Evolutionary conservation across 1,140 invertebrate species (phyloP).

Genomic region (Panagrolaimus sp.): DNA sequence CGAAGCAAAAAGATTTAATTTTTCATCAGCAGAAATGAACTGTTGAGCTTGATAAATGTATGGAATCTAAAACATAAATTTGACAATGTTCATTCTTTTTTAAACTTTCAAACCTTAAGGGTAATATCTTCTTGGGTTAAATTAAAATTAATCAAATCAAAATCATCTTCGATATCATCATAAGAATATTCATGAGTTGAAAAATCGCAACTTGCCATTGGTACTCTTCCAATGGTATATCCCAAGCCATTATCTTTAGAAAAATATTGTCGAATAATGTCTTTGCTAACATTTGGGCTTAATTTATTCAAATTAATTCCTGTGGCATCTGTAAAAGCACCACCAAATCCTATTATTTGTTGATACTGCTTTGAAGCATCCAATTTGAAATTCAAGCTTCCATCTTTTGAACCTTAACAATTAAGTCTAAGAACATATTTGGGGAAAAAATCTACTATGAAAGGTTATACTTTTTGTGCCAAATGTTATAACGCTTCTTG

Average conservation of each 20-base stretch:
- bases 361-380: constrained; percentile 11
- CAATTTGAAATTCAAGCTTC: background rate
- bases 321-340: constrained; percentile 62
- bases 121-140: constrained; percentile 67
- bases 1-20: constrained; percentile 67
- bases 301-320: constrained; percentile 56
- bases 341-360: constrained; percentile 43
- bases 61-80: constrained; percentile 67
- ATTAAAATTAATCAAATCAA: constrained; percentile 64
- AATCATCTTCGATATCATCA: constrained; percentile 66
- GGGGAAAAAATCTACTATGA: background rate
- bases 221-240: constrained; percentile 71
- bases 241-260: constrained; percentile 63
- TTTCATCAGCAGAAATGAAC: constrained; percentile 55
- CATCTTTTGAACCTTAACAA: background rate
- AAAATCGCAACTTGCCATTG: constrained; percentile 78
- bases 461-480: background rate
- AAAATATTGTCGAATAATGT: constrained; percentile 19
- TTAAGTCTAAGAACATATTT: background rate
- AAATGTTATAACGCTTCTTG: constrained; percentile 2
- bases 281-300: background rate
- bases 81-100: constrained; percentile 63
- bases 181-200: constrained; percentile 69
- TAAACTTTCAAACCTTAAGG: constrained; percentile 51
- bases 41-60: constrained; percentile 64